A percentile compares a stretch with the other conserved stretches of the same genome.
These are phyloP conservation scores for Cyaniris semiargus DNA, from an alignment of 2,888 invertebrate genomes.

Conservation along the genomic window DNA sequence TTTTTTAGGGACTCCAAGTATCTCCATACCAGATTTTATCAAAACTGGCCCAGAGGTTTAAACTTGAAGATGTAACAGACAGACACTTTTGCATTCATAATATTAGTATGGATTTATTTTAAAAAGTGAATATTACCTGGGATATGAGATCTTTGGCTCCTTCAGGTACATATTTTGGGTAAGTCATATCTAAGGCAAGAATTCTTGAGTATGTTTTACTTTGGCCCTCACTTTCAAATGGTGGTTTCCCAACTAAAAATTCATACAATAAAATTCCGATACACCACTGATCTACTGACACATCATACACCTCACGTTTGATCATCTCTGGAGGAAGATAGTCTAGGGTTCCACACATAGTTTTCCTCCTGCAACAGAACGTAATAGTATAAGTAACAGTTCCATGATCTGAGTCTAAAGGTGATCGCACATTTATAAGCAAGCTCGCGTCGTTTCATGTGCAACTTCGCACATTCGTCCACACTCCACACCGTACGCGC, in stretches of 20 bases:
- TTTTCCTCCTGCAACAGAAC: constrained; percentile 83
- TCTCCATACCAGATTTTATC: no score
- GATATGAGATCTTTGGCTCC: constrained; percentile 89
- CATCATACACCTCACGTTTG: constrained; percentile 88
- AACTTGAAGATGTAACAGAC: no score
- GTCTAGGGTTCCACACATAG: constrained; percentile 97
- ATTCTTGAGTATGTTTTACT: constrained; percentile 88
- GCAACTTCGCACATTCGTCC: not conserved
- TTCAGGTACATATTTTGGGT: constrained; percentile 83
- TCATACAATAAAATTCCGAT: constrained; percentile 94
- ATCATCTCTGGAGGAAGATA: constrained; percentile 99
- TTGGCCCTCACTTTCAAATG: constrained; percentile 90
- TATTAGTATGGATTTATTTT: no score
- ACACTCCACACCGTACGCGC: no score
- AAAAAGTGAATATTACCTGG: constrained; percentile 70
- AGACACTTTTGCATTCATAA: no score
- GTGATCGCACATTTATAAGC: not conserved
- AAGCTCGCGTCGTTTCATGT: not conserved
- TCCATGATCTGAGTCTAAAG: not conserved
- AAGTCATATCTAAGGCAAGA: constrained; percentile 81
- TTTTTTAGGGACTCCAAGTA: no score
- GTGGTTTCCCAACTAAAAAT: constrained; percentile 94
- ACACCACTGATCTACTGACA: constrained; percentile 95
- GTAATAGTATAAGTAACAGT: not conserved
- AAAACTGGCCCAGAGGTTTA: no score